Conservation (phyloP, 1,140 invertebrate species). For the Drosophila lini region DNA sequence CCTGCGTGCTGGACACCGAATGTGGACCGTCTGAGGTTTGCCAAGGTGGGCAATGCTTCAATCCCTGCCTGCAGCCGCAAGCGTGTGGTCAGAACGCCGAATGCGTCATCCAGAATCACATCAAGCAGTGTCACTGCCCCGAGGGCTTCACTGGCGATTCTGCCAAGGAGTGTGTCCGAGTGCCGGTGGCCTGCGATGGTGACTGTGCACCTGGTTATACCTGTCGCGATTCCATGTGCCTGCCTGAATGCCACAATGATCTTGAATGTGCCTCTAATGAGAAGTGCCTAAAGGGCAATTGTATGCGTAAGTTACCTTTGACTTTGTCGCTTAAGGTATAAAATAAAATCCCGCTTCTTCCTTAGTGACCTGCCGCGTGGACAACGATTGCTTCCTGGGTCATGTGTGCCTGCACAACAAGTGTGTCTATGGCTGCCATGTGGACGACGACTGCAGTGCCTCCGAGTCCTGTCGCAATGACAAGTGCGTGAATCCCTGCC, state of each 20-base stretch:
- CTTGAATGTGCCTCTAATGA: conserved; percentile 95
- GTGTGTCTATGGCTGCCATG: conserved; percentile 93
- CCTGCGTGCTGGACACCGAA: conserved; percentile 92
- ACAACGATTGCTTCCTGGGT: conserved; percentile 96
- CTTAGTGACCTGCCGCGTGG: conserved; percentile 92
- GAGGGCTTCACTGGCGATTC: conserved; percentile 94
- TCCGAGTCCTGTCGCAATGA: conserved; percentile 92
- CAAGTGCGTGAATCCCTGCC: conserved; percentile 92
- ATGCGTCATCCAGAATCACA: conserved; percentile 90
- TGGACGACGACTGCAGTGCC: conserved; percentile 93
- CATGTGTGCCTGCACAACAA: conserved; percentile 94
- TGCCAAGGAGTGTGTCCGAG: conserved; percentile 93
- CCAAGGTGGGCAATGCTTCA: conserved; percentile 91
- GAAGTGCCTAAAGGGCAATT: conserved; percentile 92
- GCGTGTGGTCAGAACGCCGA: conserved; percentile 96
- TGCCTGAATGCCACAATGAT: conserved; percentile 90
- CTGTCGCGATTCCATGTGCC: conserved; percentile 92
- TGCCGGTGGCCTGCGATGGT: conserved; percentile 90
- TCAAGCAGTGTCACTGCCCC: conserved; percentile 92
- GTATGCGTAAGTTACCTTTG: conserved; percentile 88
- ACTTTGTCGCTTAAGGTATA: neutral
- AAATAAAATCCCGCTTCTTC: conserved; percentile 53
- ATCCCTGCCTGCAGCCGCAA: conserved; percentile 91
- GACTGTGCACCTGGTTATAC: conserved; percentile 89
- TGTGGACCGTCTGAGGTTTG: conserved; percentile 92